Conservation (phyloP, 64 coral and sea anemone genomes). For the Anthopleura sola region DNA sequence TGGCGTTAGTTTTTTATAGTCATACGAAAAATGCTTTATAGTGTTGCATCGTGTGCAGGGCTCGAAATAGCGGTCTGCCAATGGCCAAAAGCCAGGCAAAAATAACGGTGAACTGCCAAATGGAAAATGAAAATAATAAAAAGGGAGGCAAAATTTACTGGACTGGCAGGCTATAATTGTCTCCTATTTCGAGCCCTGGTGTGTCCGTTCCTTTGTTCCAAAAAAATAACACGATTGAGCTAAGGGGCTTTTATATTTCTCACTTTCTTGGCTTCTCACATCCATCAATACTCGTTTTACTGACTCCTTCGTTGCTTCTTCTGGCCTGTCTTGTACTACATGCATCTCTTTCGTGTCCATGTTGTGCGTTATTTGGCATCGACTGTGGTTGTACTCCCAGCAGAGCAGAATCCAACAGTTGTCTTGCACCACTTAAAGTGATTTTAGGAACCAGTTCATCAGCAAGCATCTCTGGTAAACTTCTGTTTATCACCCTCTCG, state of each 20-base stretch:
- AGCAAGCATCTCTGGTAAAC: neutral
- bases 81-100: too few relatives aligned
- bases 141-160: too few relatives aligned
- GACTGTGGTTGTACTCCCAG: neutral
- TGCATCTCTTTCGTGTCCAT: neutral
- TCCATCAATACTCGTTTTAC: neutral
- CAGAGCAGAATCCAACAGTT: constrained; percentile 21
- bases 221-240: too few relatives aligned
- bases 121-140: too few relatives aligned
- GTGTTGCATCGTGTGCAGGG: too few relatives aligned
- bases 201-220: too few relatives aligned
- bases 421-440: constrained; percentile 15
- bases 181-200: too few relatives aligned
- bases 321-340: neutral
- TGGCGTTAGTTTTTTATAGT: too few relatives aligned
- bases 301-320: neutral
- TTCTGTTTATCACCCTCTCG: neutral
- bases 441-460: constrained; percentile 25
- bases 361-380: neutral
- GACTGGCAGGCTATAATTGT: too few relatives aligned
- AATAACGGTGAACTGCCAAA: too few relatives aligned
- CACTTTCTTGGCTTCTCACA: constrained; percentile 2
- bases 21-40: too few relatives aligned
- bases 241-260: neutral
- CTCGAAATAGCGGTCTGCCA: too few relatives aligned